A percentile compares a stretch with the other conserved stretches of the same genome.
These are phyloP conservation scores for Eospalax fontanierii DNA, from an alignment of 2,797 vertebrate species.

Conservation along the genomic window DNA sequence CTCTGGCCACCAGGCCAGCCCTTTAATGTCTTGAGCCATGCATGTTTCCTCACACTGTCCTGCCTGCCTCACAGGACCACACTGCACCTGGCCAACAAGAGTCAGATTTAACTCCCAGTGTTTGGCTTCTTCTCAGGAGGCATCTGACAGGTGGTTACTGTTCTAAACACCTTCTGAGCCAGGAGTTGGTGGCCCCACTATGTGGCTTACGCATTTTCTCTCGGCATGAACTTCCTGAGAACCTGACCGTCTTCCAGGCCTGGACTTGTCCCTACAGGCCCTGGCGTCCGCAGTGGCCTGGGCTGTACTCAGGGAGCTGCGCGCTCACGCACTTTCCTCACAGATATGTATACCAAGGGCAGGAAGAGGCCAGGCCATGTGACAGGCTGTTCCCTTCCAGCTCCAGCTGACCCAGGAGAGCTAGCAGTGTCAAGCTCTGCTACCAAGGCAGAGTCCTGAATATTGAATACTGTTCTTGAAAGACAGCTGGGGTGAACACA, in stretches of 20 bases:
- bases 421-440: neutral
- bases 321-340: neutral
- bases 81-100: neutral
- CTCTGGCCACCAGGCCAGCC: neutral
- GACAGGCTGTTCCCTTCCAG: neutral
- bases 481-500: neutral
- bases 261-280: constrained; percentile 47
- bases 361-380: neutral
- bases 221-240: neutral
- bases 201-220: neutral
- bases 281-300: neutral
- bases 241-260: neutral
- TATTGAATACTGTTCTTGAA: neutral
- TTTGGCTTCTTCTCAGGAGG: neutral
- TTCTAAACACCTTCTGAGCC: neutral
- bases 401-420: neutral
- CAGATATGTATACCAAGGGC: neutral
- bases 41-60: neutral
- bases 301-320: neutral
- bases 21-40: neutral
- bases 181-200: neutral
- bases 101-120: neutral
- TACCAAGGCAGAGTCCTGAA: neutral
- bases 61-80: neutral
- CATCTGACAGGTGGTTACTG: neutral